Conservation (phyloP, 2,888 invertebrate species). For the Cyrtodaria siliqua region DNA sequence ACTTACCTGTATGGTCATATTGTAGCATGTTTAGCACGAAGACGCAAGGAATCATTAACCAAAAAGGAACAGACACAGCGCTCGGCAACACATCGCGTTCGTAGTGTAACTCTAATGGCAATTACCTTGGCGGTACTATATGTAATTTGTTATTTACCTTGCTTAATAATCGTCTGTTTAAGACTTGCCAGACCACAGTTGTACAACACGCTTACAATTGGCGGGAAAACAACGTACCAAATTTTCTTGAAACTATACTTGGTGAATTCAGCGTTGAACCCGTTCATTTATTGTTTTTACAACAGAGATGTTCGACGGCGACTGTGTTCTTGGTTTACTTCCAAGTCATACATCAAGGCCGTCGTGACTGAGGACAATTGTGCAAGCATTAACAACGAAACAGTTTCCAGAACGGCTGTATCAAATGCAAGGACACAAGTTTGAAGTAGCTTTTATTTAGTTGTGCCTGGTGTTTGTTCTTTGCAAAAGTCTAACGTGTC, state of each 20-base stretch:
- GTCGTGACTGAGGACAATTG: too few relatives aligned
- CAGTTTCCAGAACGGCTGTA: too few relatives aligned
- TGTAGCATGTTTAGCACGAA: neutral
- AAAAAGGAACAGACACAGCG: constrained; percentile 16
- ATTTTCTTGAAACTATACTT: constrained; percentile 28
- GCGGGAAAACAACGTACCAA: constrained; percentile 19
- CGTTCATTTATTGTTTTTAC: constrained; percentile 37
- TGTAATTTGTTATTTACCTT: constrained; percentile 34
- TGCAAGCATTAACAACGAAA: too few relatives aligned
- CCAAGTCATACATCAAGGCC: too few relatives aligned
- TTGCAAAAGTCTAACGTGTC: too few relatives aligned
- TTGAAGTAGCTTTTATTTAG: too few relatives aligned
- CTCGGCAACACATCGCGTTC: constrained; percentile 14
- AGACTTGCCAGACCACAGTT: constrained; percentile 14
- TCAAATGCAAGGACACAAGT: too few relatives aligned
- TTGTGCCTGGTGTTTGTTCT: too few relatives aligned
- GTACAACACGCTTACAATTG: constrained; percentile 12
- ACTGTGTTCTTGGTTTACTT: too few relatives aligned
- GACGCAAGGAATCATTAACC: constrained; percentile 28
- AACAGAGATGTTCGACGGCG: constrained; percentile 19
- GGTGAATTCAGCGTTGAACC: constrained; percentile 32
- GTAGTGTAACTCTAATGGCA: constrained; percentile 31
- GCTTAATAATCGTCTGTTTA: constrained; percentile 14
- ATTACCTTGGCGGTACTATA: constrained; percentile 17
- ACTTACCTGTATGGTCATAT: constrained; percentile 21